A percentile compares a stretch with the other conserved stretches of the same genome.
Conservation (phyloP, 2,797 vertebrate genomes). For the Thripadectes ignobilis region DNA sequence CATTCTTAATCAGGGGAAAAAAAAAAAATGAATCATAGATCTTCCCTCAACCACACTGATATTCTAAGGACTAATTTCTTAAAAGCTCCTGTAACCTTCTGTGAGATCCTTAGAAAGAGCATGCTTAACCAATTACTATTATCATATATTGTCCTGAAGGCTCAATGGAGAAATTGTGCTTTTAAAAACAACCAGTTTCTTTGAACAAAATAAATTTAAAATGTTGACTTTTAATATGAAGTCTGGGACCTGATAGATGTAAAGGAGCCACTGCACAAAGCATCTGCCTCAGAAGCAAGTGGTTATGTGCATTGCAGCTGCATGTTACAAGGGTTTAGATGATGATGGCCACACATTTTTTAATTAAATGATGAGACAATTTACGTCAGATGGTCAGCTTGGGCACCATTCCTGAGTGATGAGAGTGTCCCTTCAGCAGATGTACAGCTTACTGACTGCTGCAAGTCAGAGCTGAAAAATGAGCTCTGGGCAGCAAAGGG, state of each 20-base stretch:
- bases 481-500: background rate
- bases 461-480: background rate
- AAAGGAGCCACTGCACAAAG: background rate
- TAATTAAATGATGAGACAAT: background rate
- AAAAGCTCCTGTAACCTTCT: background rate
- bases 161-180: background rate
- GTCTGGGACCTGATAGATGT: background rate
- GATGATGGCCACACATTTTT: background rate
- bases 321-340: background rate
- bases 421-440: background rate
- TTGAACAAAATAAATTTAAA: background rate
- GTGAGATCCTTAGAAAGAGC: background rate
- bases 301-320: fast-evolving
- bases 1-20: background rate
- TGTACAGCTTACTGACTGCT: background rate
- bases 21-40: too few species aligned
- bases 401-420: background rate
- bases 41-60: background rate
- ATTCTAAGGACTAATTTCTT: background rate
- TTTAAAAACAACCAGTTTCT: background rate
- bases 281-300: background rate
- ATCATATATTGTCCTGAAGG: background rate
- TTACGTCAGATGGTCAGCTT: background rate
- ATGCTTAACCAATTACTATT: background rate
- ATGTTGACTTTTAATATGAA: background rate